phyloP scores from a whole-genome alignment of 2,113 vertebrate genomes.

The Tychaedon coryphoeus region DNA sequence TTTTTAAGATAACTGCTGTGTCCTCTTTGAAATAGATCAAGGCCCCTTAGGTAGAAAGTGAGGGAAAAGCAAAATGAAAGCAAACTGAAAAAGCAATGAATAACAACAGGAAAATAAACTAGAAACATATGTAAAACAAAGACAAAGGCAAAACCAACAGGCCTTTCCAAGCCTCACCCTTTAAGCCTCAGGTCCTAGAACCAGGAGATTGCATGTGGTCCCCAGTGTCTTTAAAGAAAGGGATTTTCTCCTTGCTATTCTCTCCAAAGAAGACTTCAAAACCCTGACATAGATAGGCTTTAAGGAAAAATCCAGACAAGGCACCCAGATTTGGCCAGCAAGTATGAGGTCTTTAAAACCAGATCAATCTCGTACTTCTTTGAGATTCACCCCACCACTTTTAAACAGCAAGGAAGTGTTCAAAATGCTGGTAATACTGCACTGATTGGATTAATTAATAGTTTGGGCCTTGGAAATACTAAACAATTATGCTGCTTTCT shows the following conservation, averaged over 20 bases:
- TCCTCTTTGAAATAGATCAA: not conserved
- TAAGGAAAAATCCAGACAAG: not conserved
- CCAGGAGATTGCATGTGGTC: not conserved
- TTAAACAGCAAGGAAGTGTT: not conserved
- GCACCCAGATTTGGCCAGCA: not conserved
- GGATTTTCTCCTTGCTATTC: not conserved
- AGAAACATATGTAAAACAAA: not conserved
- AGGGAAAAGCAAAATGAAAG: not conserved
- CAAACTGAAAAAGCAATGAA: not conserved
- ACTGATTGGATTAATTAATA: not conserved
- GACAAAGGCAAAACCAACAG: not conserved
- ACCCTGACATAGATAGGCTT: not conserved
- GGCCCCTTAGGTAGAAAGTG: not conserved
- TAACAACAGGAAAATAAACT: conserved; percentile 5
- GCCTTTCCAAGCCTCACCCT: not conserved
- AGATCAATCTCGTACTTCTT: not conserved
- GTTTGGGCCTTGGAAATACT: not conserved
- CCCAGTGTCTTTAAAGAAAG: not conserved
- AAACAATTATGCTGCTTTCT: not conserved
- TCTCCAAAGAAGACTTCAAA: not conserved
- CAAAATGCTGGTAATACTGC: not conserved
- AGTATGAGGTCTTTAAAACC: not conserved
- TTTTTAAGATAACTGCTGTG: not conserved
- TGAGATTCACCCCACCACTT: not conserved
- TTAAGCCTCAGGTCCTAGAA: not conserved